Evolutionary conservation across 2,797 vertebrate species (phyloP).

Genomic region (Halcyon badia): DNA sequence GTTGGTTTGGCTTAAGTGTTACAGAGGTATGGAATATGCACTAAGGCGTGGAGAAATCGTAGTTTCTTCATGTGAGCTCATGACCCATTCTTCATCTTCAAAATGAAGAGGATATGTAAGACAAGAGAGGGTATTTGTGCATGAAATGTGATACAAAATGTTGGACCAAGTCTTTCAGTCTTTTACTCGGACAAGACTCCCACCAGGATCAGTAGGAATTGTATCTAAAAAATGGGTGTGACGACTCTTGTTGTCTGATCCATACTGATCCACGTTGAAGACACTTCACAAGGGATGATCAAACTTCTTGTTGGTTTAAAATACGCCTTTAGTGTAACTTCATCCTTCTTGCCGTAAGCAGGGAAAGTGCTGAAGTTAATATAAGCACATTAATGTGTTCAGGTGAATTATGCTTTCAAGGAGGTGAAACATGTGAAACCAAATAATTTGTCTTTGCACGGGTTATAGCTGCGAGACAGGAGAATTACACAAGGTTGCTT

Average conservation of each 20-base stretch:
- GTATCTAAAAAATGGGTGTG: not conserved
- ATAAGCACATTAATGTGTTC: not conserved
- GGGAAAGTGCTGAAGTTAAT: conserved; percentile 20
- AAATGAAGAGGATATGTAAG: not conserved
- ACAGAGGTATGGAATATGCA: not conserved
- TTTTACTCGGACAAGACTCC: not conserved
- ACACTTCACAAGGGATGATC: not conserved
- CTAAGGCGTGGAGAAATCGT: not conserved
- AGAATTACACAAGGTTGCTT: not conserved
- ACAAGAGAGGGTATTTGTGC: not conserved
- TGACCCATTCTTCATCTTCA: not conserved
- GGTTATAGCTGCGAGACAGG: not conserved
- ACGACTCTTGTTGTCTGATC: not conserved
- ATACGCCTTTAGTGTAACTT: not conserved
- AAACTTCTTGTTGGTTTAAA: conserved; percentile 25
- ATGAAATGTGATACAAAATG: not conserved
- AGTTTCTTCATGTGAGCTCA: not conserved
- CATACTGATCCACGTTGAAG: not conserved
- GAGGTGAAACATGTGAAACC: not conserved
- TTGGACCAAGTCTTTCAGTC: not conserved
- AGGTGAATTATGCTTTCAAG: conserved; percentile 18
- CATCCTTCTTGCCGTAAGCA: not conserved
- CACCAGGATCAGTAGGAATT: not conserved
- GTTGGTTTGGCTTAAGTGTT: not conserved
- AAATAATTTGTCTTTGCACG: conserved; percentile 32